Evolutionary conservation across 2,797 vertebrate species (phyloP).

Genomic region (Chelidonichthys spinosus): DNA sequence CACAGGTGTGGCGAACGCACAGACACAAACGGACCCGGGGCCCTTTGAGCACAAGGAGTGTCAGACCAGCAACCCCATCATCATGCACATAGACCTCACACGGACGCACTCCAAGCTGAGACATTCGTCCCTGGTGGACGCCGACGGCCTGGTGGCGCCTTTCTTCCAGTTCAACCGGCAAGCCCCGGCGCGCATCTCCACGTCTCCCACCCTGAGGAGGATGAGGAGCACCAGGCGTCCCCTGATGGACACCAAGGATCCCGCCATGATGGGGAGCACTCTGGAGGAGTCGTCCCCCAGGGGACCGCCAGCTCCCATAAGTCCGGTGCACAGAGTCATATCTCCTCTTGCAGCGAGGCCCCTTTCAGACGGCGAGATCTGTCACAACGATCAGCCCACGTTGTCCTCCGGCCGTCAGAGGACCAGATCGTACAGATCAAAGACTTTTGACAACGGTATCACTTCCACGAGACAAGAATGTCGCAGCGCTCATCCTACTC

Average conservation of each 20-base stretch:
- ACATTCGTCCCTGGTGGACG: constrained; percentile 69
- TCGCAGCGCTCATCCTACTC: constrained; percentile 47
- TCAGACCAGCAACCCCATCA: constrained; percentile 81
- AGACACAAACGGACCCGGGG: constrained; percentile 79
- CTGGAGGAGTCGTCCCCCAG: constrained; percentile 64
- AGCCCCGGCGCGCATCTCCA: constrained; percentile 89
- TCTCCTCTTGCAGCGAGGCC: constrained; percentile 77
- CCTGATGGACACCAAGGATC: constrained; percentile 58
- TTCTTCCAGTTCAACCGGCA: constrained; percentile 88
- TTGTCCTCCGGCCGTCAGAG: constrained; percentile 57
- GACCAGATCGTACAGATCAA: constrained; percentile 74
- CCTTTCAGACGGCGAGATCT: constrained; percentile 62
- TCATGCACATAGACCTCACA: constrained; percentile 81
- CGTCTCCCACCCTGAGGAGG: constrained; percentile 90
- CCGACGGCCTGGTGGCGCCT: constrained; percentile 38
- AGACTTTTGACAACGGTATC: constrained; percentile 76
- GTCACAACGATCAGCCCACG: constrained; percentile 29
- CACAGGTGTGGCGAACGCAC: constrained; percentile 54
- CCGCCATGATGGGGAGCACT: constrained; percentile 62
- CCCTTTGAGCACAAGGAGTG: constrained; percentile 72
- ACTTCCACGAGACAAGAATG: constrained; percentile 54
- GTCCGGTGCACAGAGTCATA: constrained; percentile 53
- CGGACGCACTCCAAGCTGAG: constrained; percentile 77
- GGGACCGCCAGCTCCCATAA: constrained; percentile 19
- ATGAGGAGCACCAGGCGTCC: constrained; percentile 83